Percentiles rank a stretch among this genome's conserved stretches.
These are phyloP conservation scores for Hoplodrina ambigua DNA, from an alignment of 2,888 invertebrate genomes.

Conservation along the genomic window DNA sequence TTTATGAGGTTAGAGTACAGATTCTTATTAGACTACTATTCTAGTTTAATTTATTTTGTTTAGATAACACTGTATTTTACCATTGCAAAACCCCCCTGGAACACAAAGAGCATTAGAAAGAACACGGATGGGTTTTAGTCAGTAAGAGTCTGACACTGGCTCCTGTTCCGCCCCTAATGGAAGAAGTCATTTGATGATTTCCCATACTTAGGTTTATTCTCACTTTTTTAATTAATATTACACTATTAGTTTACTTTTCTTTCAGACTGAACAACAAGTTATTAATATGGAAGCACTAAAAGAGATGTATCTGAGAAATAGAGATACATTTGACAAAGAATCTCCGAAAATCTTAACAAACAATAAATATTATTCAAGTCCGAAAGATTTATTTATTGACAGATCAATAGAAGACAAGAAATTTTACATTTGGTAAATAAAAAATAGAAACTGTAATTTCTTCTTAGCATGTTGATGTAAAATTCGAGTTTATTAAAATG, in stretches of 20 bases:
- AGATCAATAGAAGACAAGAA: constrained; percentile 67
- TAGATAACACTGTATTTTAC: no score
- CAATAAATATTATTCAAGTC: constrained; percentile 79
- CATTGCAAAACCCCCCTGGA: no score
- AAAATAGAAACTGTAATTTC: not conserved
- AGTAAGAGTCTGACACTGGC: no score
- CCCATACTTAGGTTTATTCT: no score
- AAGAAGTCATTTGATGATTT: no score
- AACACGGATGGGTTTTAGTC: no score
- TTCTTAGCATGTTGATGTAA: no score
- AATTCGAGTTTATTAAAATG: no score
- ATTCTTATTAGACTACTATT: not conserved
- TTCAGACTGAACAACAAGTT: constrained; percentile 90
- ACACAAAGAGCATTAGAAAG: no score
- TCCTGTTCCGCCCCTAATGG: no score
- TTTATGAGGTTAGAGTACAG: constrained; percentile 85
- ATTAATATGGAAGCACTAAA: constrained; percentile 90
- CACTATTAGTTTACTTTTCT: constrained; percentile 11
- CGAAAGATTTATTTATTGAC: constrained; percentile 79
- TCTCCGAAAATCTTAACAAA: constrained; percentile 89
- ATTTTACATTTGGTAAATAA: constrained; percentile 78
- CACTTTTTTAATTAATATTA: no score
- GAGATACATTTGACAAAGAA: constrained; percentile 91
- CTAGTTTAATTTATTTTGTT: no score
- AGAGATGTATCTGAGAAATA: constrained; percentile 90